Percentiles rank a stretch among this genome's conserved stretches.
These are phyloP conservation scores for Siniperca knerii DNA, from an alignment of 2,113 vertebrate species.

Conservation along the genomic window DNA sequence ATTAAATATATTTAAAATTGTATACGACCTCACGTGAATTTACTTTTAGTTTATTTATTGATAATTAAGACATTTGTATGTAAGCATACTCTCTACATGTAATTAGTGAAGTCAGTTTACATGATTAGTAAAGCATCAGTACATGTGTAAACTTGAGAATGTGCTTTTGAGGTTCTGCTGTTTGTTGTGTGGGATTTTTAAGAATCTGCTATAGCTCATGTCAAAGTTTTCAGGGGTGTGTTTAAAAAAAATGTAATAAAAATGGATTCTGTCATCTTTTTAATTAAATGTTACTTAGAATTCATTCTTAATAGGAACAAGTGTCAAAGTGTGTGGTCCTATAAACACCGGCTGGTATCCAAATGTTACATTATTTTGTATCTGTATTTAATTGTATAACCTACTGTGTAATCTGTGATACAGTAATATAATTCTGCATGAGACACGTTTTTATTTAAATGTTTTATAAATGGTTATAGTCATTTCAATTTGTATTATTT, in stretches of 20 bases:
- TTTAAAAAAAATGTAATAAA: not conserved
- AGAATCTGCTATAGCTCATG: not conserved
- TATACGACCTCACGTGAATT: not conserved
- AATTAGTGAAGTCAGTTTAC: not conserved
- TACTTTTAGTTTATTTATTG: conserved; percentile 16
- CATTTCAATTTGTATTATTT: too few species aligned
- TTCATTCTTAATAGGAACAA: not conserved
- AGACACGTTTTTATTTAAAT: not conserved
- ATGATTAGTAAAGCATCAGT: not conserved
- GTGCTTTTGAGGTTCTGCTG: not conserved
- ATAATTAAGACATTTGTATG: not conserved
- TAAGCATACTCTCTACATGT: not conserved
- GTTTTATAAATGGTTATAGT: too few species aligned
- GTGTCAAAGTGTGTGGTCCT: not conserved
- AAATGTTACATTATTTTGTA: not conserved
- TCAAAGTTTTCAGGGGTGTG: not conserved
- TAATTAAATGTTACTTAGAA: not conserved
- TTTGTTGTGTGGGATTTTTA: not conserved
- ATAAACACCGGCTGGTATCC: not conserved
- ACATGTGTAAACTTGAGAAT: not conserved
- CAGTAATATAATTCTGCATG: too few species aligned
- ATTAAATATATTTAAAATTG: not conserved
- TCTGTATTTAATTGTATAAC: not conserved
- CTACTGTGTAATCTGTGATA: too few species aligned
- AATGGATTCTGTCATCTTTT: not conserved